Base-by-base conservation (phyloP, 2,888 invertebrate genomes). In the Eugnorisma glareosa region DNA sequence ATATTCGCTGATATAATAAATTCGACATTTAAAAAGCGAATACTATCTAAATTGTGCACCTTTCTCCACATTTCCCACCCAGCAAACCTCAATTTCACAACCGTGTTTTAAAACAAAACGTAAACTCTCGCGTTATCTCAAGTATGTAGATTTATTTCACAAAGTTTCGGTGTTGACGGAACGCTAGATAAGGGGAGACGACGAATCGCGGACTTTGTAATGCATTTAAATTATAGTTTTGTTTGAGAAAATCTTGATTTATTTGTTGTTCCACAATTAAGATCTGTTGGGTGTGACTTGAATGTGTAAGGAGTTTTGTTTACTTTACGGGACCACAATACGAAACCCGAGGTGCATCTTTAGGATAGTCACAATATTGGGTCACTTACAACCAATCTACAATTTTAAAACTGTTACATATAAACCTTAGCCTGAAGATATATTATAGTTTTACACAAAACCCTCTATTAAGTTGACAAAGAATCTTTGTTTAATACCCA, bases 131-230 rank as follows among this genome's bases (percentile, higher is more conserved):
- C 70, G 80, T 85, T 85, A 88, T 88, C 86, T 84, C 67, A 86
- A 86, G 86, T 89, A 91, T 90, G 90, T 89, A 91, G 89, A 91
- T 92, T 92, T 92, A 90, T 92, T 91, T 90, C 86, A 80, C 76
- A 77, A 88, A 90, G 89, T 90, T 90, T 88, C 82, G 79, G 73
- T 75, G 82, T 88, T 87, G 88, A 88, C 86, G 82, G 85, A 83
- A 83, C 59, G 69, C 28, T 69, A 72, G 91, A 91, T 91, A 91
- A 86, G 88, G 13, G 68, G 75, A 82, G 81, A 85, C 89, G 90
- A 90, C 92, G 90, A 92, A 93, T 92, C 88, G 90, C 80, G 78
- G 79, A 89, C 89, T 86, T 87, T 87, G 89, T 87, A 86, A 88
- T 83, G 89, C 91, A 91, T 91, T 91, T 89, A 91, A 90, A 91